These are phyloP conservation scores for Poecilia latipinna DNA, from an alignment of 2,113 vertebrate species.

Conservation along the genomic window DNA sequence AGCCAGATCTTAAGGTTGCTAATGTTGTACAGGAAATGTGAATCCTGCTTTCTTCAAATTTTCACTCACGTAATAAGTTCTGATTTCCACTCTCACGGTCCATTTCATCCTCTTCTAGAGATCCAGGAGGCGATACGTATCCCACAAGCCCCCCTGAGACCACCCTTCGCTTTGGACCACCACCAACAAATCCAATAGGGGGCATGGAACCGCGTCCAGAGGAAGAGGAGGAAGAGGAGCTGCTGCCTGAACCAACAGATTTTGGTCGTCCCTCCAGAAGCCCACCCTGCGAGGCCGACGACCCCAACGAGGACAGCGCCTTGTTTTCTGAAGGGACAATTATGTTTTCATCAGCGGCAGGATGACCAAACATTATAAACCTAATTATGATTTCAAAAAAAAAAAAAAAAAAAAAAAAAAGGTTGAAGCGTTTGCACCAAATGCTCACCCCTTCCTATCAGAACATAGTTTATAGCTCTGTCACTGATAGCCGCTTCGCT, in stretches of 20 bases:
- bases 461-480: slow-evolving; percentile 76
- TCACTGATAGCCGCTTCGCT: slow-evolving; percentile 82
- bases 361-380: background rate
- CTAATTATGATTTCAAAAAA: background rate
- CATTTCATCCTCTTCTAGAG: slow-evolving; percentile 77
- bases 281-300: slow-evolving; percentile 28
- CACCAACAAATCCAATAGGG: slow-evolving; percentile 61
- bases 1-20: slow-evolving; percentile 8
- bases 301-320: slow-evolving; percentile 27
- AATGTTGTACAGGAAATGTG: background rate
- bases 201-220: slow-evolving; percentile 77
- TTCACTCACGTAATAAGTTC: slow-evolving; percentile 75
- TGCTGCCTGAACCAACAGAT: slow-evolving; percentile 77
- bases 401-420: too few species aligned
- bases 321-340: slow-evolving; percentile 68
- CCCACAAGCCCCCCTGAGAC: slow-evolving; percentile 41
- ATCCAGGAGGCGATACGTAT: slow-evolving; percentile 47
- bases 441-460: slow-evolving; percentile 73
- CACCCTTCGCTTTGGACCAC: slow-evolving; percentile 49
- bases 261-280: slow-evolving; percentile 61
- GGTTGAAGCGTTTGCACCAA: background rate
- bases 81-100: slow-evolving; percentile 75
- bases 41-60: slow-evolving; percentile 3
- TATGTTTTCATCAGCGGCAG: background rate
- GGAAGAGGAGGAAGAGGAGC: slow-evolving; percentile 78